Percentiles rank a stretch among this genome's conserved stretches.
These are phyloP conservation scores for Micropterix aruncella DNA, from an alignment of 2,888 invertebrate genomes.

Conservation along the genomic window DNA sequence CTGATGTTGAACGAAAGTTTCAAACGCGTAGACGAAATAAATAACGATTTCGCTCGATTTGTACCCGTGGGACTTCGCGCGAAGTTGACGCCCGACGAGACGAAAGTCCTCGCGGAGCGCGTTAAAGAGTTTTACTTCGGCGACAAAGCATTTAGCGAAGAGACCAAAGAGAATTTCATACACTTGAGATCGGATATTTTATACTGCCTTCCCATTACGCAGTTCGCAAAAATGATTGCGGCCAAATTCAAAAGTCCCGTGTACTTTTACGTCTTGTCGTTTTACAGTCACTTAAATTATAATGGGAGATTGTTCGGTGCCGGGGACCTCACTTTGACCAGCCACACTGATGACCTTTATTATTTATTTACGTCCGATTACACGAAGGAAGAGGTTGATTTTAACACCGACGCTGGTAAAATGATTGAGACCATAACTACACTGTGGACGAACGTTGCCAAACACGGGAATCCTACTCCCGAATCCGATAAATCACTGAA, in stretches of 20 bases:
- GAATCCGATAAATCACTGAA: no score
- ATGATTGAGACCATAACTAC: no score
- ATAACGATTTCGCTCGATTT: conserved; percentile 7
- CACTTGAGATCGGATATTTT: conserved; percentile 8
- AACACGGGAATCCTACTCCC: no score
- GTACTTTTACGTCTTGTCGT: no score
- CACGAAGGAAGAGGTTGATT: no score
- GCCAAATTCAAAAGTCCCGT: conserved; percentile 4
- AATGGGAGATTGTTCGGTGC: no score
- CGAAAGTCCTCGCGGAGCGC: conserved; percentile 3
- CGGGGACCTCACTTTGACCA: no score
- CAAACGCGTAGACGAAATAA: conserved; percentile 6
- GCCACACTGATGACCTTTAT: no score
- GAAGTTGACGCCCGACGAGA: conserved; percentile 3
- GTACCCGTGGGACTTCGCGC: conserved; percentile 7
- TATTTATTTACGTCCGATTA: no score
- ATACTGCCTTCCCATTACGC: conserved; percentile 6
- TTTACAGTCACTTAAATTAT: no score
- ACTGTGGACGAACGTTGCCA: no score
- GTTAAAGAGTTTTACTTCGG: conserved; percentile 10
- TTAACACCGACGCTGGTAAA: no score
- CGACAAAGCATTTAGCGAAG: conserved; percentile 4
- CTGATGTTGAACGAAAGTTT: conserved; percentile 3
- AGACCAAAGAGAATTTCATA: conserved; percentile 3
- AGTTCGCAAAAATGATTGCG: conserved; percentile 5